These are phyloP conservation scores for Notospermus geniculatus DNA, from an alignment of 1,140 invertebrate species.

Conservation along the genomic window DNA sequence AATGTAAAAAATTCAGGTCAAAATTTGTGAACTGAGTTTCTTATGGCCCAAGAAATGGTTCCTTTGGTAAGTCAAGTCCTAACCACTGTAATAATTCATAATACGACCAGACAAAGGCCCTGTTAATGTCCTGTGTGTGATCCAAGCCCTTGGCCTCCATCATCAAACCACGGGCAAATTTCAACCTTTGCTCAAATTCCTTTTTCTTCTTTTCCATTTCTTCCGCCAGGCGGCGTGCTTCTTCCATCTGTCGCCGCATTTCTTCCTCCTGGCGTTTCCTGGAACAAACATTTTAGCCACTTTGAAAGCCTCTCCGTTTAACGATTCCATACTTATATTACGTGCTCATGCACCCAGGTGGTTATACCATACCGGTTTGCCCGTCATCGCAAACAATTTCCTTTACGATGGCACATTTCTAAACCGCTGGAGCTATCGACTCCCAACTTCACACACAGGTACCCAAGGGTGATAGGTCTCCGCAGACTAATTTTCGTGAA, in stretches of 20 bases:
- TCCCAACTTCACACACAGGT: too few species aligned
- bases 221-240: constrained; percentile 45
- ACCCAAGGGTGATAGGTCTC: too few species aligned
- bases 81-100: constrained; percentile 54
- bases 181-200: constrained; percentile 45
- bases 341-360: too few species aligned
- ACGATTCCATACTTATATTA: too few species aligned
- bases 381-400: too few species aligned
- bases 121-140: constrained; percentile 49
- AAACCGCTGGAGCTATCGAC: too few species aligned
- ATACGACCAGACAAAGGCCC: constrained; percentile 56
- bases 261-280: constrained; percentile 46
- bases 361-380: too few species aligned
- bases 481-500: too few species aligned
- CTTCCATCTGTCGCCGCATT: constrained; percentile 40
- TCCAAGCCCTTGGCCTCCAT: constrained; percentile 44
- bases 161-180: constrained; percentile 47
- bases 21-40: too few species aligned
- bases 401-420: too few species aligned
- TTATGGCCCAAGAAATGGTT: not conserved
- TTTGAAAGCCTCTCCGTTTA: too few species aligned
- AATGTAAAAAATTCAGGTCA: too few species aligned
- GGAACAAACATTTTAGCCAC: constrained; percentile 23
- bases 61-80: constrained; percentile 48
- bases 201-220: constrained; percentile 49